Conservation (phyloP, 2,797 vertebrate species). For the Bradypodion ventrale region DNA sequence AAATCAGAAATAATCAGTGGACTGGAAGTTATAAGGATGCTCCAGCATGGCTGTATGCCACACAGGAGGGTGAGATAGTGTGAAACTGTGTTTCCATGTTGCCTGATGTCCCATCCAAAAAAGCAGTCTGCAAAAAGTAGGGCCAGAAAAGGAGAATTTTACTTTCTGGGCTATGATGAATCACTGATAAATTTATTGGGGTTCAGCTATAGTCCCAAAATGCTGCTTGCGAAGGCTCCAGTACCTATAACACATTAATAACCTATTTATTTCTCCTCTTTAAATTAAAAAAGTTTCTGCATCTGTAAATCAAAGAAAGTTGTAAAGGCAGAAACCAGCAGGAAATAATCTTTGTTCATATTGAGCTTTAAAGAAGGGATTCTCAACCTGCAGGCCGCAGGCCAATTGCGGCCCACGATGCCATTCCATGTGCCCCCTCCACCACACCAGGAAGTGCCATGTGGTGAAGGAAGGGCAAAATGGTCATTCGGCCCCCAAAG, state of each 20-base stretch:
- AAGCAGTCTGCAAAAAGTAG: conserved; percentile 8
- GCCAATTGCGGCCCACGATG: no score
- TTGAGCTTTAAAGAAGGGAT: neutral
- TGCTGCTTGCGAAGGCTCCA: conserved; percentile 17
- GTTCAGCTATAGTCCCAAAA: neutral
- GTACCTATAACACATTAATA: neutral
- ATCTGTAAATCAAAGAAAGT: neutral
- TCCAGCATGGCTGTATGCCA: neutral
- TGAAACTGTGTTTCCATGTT: conserved; percentile 21
- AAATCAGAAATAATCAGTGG: neutral
- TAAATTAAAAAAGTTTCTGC: neutral
- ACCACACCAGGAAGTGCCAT: no score
- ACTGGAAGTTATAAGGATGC: neutral
- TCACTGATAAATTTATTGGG: no score
- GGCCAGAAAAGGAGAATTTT: neutral
- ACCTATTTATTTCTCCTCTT: neutral
- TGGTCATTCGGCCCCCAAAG: no score
- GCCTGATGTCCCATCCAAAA: conserved; percentile 35
- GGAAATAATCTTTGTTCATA: neutral
- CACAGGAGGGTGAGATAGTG: no score
- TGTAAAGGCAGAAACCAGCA: neutral
- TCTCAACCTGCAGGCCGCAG: no score
- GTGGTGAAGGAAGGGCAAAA: no score
- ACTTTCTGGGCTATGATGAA: neutral
- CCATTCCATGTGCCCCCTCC: no score